Percentiles rank a stretch among this genome's conserved stretches.
Conservation (phyloP, 2,113 vertebrate genomes). For the Elanoides forficatus region DNA sequence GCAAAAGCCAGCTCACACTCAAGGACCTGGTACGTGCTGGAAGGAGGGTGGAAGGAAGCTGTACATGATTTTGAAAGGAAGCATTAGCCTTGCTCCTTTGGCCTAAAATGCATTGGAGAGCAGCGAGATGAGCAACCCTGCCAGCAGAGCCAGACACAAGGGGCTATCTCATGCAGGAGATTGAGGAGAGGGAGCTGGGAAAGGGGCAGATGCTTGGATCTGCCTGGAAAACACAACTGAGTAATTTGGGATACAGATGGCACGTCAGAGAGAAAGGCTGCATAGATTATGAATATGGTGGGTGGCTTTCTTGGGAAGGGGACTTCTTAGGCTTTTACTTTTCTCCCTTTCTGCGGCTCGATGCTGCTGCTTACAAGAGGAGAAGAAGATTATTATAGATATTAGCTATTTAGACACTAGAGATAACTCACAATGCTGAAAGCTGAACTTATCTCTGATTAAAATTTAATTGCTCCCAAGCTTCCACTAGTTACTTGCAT, state of each 20-base stretch:
- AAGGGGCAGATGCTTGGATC: neutral
- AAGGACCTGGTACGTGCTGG: neutral
- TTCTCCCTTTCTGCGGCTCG: neutral
- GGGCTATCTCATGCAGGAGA: neutral
- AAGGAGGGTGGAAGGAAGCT: neutral
- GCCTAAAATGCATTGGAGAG: neutral
- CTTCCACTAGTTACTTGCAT: conserved; percentile 51
- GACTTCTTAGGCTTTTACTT: neutral
- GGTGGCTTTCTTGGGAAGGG: neutral
- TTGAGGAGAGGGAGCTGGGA: neutral
- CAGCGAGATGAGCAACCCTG: neutral
- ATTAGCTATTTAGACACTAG: conserved; percentile 24
- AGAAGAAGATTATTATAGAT: neutral
- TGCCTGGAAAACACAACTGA: neutral
- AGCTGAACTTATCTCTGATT: conserved; percentile 55
- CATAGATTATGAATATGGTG: neutral
- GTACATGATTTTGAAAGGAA: neutral
- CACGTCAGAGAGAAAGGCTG: neutral
- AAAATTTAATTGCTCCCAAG: conserved; percentile 67
- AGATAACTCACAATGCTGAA: conserved; percentile 32
- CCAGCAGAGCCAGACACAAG: fast-evolving
- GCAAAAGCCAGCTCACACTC: neutral
- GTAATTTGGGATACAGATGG: neutral
- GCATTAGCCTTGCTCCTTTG: neutral
- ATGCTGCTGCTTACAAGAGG: neutral